phyloP scores from a whole-genome alignment of 1,140 invertebrate genomes.

The Heliothis virescens region DNA sequence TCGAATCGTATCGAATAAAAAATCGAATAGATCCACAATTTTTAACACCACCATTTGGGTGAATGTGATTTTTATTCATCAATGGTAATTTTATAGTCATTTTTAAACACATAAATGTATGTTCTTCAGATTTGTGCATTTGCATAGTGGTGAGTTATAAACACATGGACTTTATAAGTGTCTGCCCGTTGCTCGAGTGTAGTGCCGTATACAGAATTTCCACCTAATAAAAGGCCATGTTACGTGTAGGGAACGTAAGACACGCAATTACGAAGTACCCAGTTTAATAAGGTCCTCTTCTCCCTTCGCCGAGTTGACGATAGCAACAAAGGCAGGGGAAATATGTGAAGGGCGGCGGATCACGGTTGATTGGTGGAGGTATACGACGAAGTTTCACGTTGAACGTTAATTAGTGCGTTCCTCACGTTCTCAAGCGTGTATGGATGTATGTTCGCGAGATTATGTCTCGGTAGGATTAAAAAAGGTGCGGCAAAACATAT shows the following conservation, averaged over 20 bases:
- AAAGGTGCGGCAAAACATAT: conserved; percentile 40
- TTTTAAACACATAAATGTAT: conserved; percentile 42
- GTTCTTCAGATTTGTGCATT: conserved; percentile 38
- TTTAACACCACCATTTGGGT: conserved; percentile 54
- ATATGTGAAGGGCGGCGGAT: conserved; percentile 69
- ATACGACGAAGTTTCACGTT: conserved; percentile 80
- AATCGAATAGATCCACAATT: conserved; percentile 62
- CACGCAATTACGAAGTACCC: conserved; percentile 78
- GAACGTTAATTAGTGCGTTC: conserved; percentile 84
- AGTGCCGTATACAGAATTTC: conserved; percentile 83
- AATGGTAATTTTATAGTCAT: conserved; percentile 60
- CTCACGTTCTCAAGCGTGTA: conserved; percentile 74
- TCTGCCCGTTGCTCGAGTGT: conserved; percentile 67
- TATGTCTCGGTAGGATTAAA: conserved; percentile 50
- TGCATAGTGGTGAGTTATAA: conserved; percentile 36
- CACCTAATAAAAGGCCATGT: conserved; percentile 85
- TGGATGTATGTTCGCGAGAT: conserved; percentile 71
- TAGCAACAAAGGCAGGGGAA: conserved; percentile 63
- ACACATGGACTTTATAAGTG: conserved; percentile 68
- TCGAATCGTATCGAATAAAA: conserved; percentile 64
- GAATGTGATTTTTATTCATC: conserved; percentile 53
- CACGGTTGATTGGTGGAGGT: conserved; percentile 70
- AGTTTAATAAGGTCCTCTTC: conserved; percentile 70
- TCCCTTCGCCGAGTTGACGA: conserved; percentile 61
- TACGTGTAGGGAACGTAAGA: conserved; percentile 83